Base-by-base conservation (phyloP, 2,113 vertebrate genomes). In the Hydropotes inermis region DNA sequence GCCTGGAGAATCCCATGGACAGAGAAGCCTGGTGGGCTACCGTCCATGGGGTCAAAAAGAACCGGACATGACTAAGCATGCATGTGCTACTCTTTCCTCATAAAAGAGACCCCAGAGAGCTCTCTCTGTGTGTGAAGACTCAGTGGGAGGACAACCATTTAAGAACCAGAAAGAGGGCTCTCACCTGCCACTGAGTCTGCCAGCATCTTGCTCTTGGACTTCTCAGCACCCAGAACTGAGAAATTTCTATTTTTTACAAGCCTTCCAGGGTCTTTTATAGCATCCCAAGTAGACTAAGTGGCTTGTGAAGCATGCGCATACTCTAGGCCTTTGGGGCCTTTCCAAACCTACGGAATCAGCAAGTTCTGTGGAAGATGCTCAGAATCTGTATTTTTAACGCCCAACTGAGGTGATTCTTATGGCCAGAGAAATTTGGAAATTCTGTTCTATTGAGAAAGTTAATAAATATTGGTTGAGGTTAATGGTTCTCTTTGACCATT, bases 401-500 rank as follows among this genome's bases (percentile, higher is more conserved):
- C n/a, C 10, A 94, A 47, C 25, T 81, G 30, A 74, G 12, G 23
- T 89, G 43, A 86, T 64, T 96, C 60, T 83, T 74, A 78, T 9
- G 8, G 3, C 39, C 47, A 96, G 25, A 89, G 70, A 27, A 57
- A 87, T 83, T 58, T 83, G 28, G 81, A 94, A 96, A 82, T 7
- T 2, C 15, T 70, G 28, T 33, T 76, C 8, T 89, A 43, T 30
- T 89, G 7, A 95, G 36, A 81, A 61, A 57, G 14, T 92, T 55
- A 89, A 3, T 28, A 58, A 11, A 14, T 76, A 33, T 67, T 87
- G 89, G 45, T 43, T 78, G 25, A 76, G 50, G 5, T 70, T 94
- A 96, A 90, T 81, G 36, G 76, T 86, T 82, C 12, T 86, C 21
- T 74, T 94, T 82, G 78, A 82, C 23, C 23, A 94, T 92, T 87